Evolutionary conservation across 2,797 vertebrate species (phyloP).

Genomic region (Rhinichthys osculus): DNA sequence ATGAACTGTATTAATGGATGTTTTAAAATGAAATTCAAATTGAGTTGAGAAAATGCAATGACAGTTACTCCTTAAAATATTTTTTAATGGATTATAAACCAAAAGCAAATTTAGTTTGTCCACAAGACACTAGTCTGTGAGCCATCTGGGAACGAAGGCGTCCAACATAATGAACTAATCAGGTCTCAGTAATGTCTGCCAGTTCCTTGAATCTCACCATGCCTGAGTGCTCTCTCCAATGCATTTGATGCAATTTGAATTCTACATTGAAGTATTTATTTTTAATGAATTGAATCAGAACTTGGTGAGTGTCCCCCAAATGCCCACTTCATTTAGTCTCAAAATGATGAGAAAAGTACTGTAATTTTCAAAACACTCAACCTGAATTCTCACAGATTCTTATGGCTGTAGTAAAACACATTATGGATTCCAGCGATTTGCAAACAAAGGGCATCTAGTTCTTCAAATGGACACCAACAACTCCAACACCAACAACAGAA

Average conservation of each 20-base stretch:
- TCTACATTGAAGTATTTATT: constrained; percentile 9
- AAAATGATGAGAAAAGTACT: background rate
- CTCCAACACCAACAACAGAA: background rate
- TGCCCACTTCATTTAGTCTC: background rate
- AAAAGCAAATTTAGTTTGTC: background rate
- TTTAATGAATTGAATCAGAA: constrained; percentile 36
- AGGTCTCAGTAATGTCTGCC: constrained; percentile 8
- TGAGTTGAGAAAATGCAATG: background rate
- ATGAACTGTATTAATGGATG: background rate
- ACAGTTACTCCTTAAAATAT: background rate
- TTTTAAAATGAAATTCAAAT: background rate
- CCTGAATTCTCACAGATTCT: background rate
- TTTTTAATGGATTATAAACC: constrained; percentile 4
- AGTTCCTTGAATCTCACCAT: constrained; percentile 8
- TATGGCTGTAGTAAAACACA: background rate
- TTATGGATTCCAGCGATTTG: background rate
- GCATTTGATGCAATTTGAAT: constrained; percentile 31
- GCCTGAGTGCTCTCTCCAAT: constrained; percentile 1
- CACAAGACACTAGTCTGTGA: background rate
- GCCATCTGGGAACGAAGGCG: constrained; percentile 9
- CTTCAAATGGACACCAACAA: background rate
- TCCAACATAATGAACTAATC: constrained; percentile 44
- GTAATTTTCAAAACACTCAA: background rate
- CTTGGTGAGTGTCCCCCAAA: constrained; percentile 9
- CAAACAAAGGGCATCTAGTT: background rate